Evolutionary conservation across 2,113 vertebrate genomes (phyloP), one percentile per base, ranked within the genome.

Genomic region (Callorhinus ursinus): DNA sequence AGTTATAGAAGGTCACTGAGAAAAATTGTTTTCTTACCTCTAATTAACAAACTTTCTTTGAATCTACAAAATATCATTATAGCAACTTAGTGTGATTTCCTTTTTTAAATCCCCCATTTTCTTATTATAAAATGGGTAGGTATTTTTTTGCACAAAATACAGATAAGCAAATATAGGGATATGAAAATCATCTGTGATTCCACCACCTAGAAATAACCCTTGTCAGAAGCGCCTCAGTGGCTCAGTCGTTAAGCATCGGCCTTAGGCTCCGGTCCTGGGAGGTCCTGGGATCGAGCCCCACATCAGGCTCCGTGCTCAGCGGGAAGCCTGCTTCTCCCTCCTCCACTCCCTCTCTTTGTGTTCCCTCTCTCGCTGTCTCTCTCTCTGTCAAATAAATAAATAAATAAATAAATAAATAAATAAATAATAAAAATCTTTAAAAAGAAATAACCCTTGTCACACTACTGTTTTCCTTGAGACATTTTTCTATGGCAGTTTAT

Each of bases 81-180:
- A 93, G 26, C 26, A 91, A 95, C n/a, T 90, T n/a, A 42, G 16
- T 53, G 2, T 79, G 33, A 77, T 72, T 93, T 7, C 51, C 74
- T 95, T 67, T 87, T 80, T 12, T 59, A 92, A 83, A 79, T 15
- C 3, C 31, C 53, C 28, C n/a, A n/a, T 77, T 87, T 86, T 80
- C 67, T 83, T 84, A 18, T 77, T 90, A 76, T 57, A 63, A 71
- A 86, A 76, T 72, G 13, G n/a, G 16, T 71, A 21, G 22, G 31
- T 71, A 19, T 42, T 76, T 28, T 90, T 85, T 65, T 93, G 42
- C 3, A 74, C 36, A 88, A 74, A 63, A 74, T 79, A 6, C 49
- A 84, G n/a, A 59, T 67, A 88, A 93, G 33, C 8, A n/a, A 92
- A 93, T 92, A 84, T 87, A 87, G 55, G 12, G 36, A 76, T 77